phyloP scores from a whole-genome alignment of 2,113 vertebrate species.

The Neolamprologus devosi region DNA sequence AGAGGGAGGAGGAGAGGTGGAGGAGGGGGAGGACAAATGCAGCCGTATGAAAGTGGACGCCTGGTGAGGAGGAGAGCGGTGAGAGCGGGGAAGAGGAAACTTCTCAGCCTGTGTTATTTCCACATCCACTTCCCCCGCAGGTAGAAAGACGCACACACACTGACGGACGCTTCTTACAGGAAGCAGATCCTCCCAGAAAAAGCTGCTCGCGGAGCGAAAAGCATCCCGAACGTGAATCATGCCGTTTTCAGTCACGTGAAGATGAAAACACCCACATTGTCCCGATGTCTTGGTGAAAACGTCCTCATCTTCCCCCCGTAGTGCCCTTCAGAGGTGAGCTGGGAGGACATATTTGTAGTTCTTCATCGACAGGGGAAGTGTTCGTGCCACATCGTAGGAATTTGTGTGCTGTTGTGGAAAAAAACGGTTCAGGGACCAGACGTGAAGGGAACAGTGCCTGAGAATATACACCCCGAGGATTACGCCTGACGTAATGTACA shows the following conservation, averaged over 20 bases:
- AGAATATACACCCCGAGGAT: not conserved
- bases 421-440: constrained; percentile 23
- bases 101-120: constrained; percentile 73
- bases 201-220: not conserved
- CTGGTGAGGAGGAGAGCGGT: constrained; percentile 30
- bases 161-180: not conserved
- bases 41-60: constrained; percentile 27
- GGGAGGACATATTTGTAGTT: not conserved
- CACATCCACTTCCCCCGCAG: constrained; percentile 69
- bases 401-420: not conserved
- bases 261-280: not conserved
- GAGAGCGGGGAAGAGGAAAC: constrained; percentile 57
- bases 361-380: not conserved
- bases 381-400: not conserved
- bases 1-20: constrained; percentile 23
- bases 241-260: not conserved
- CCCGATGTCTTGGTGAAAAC: not conserved
- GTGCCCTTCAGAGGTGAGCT: not conserved
- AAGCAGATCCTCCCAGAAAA: not conserved
- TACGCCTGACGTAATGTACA: not conserved
- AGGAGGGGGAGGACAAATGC: constrained; percentile 26
- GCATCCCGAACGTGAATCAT: not conserved
- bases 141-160: constrained; percentile 20
- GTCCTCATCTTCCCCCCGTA: not conserved
- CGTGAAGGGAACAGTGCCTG: constrained; percentile 33